phyloP scores from a whole-genome alignment of 2,113 vertebrate species.

The Melanostigma gelatinosum region DNA sequence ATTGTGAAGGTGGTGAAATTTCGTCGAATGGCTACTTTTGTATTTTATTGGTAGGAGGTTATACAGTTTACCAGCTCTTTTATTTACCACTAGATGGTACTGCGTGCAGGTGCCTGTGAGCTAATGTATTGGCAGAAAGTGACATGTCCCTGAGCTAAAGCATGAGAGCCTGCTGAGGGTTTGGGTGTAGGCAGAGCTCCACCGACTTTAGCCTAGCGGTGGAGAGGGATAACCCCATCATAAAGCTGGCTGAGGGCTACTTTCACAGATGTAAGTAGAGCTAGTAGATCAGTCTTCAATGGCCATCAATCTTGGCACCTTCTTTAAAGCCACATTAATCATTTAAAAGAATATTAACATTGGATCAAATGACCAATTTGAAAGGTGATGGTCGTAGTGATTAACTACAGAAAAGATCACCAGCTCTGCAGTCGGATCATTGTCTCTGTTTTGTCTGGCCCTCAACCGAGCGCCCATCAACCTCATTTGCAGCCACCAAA shows the following conservation, averaged over 20 bases:
- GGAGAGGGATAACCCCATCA: constrained; percentile 56
- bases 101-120: constrained; percentile 45
- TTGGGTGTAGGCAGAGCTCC: constrained; percentile 40
- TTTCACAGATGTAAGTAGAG: constrained; percentile 58
- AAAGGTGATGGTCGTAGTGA: too few relatives aligned
- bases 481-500: too few relatives aligned
- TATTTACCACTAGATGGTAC: background rate
- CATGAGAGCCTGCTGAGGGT: background rate
- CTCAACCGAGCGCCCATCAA: too few relatives aligned
- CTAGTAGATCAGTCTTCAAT: background rate
- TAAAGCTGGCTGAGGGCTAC: constrained; percentile 67
- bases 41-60: too few relatives aligned
- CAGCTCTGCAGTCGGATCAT: too few relatives aligned
- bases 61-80: background rate
- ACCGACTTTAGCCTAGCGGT: constrained; percentile 35
- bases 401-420: too few relatives aligned
- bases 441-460: too few relatives aligned
- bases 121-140: constrained; percentile 41
- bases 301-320: background rate
- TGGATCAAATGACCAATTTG: too few relatives aligned
- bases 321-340: background rate
- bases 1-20: too few relatives aligned
- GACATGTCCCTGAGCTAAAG: constrained; percentile 32
- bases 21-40: too few relatives aligned
- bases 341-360: too few relatives aligned